Conservation (phyloP, 2,113 vertebrate species). For the Mohoua ochrocephala region DNA sequence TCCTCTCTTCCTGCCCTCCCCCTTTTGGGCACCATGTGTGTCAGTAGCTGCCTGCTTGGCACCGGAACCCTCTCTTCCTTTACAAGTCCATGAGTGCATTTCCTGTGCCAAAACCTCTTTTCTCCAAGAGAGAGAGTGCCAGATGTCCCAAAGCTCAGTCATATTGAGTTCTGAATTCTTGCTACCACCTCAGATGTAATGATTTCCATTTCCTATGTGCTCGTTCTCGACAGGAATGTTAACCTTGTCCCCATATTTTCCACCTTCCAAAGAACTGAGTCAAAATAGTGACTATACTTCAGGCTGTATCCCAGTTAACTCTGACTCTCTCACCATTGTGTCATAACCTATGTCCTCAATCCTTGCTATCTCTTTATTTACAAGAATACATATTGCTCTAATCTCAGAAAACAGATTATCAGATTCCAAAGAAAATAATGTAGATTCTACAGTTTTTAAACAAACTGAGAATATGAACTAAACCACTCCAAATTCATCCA, state of each 20-base stretch:
- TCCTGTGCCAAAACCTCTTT: conserved; percentile 34
- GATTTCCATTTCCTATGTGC: neutral
- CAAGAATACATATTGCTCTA: neutral
- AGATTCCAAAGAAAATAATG: neutral
- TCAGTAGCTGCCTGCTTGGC: neutral
- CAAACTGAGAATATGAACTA: neutral
- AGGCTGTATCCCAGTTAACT: neutral
- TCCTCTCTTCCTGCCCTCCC: neutral
- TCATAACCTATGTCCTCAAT: neutral
- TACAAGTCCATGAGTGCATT: neutral
- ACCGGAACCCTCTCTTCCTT: neutral
- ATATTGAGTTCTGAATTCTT: neutral
- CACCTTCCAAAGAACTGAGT: neutral
- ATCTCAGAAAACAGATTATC: neutral
- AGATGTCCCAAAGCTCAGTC: conserved; percentile 18
- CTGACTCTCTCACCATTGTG: neutral
- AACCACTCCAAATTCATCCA: neutral
- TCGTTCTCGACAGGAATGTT: neutral
- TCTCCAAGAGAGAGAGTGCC: neutral
- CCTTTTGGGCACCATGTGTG: neutral
- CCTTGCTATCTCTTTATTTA: neutral
- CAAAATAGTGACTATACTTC: neutral
- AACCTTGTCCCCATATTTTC: neutral
- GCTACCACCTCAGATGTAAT: neutral
- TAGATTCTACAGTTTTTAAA: neutral